These are phyloP conservation scores for Poeciliopsis infans DNA, from an alignment of 2,797 vertebrate species.

Conservation along the genomic window DNA sequence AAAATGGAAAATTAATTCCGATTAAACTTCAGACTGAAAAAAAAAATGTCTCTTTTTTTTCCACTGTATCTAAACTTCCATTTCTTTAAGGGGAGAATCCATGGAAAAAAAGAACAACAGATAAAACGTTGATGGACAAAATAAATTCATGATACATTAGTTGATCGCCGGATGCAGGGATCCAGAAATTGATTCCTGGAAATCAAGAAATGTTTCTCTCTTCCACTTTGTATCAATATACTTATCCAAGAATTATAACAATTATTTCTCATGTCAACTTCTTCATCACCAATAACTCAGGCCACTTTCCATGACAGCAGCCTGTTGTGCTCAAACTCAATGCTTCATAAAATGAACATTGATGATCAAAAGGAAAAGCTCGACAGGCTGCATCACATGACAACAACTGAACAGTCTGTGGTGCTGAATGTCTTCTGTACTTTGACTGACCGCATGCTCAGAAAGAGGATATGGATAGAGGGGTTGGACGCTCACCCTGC, in stretches of 20 bases:
- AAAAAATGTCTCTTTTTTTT: no score
- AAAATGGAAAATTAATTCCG: neutral
- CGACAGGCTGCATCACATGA: neutral
- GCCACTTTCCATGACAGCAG: neutral
- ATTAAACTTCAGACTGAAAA: neutral
- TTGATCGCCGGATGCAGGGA: neutral
- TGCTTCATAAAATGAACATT: neutral
- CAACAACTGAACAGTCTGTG: neutral
- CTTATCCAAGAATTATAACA: neutral
- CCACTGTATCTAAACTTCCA: no score
- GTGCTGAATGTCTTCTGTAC: neutral
- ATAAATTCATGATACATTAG: neutral
- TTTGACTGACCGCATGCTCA: conserved; percentile 28
- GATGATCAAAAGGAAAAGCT: conserved; percentile 22
- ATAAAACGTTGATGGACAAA: neutral
- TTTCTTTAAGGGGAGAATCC: neutral
- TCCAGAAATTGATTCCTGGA: neutral
- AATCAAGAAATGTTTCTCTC: neutral
- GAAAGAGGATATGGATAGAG: neutral
- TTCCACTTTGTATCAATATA: neutral
- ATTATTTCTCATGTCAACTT: conserved; percentile 6
- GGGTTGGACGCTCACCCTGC: conserved; percentile 86
- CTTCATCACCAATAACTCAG: neutral
- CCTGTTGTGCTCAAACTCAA: neutral
- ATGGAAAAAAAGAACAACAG: neutral